Base-by-base conservation (phyloP, 2,888 invertebrate genomes). In the Apamea anceps region DNA sequence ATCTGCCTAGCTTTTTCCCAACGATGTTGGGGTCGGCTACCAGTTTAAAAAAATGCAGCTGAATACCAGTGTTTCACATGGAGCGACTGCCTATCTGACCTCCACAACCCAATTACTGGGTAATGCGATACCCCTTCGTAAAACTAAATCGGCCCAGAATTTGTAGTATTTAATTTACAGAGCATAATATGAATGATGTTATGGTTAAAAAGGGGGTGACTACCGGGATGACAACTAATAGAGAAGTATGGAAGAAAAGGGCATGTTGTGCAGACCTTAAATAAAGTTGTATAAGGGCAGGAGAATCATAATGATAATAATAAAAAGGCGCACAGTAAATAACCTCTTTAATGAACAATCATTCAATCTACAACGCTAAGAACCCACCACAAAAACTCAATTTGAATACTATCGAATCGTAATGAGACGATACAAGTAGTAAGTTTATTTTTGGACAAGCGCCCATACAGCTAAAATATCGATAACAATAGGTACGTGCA, bases 361-460 rank as follows among this genome's bases (percentile, higher is more conserved):
- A 72, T 63, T 62, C 54, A 75, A 72, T 65, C 25, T 25, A 15
- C 13, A 51, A 70, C n/a, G 18, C 45, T 37, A 75, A 81, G 5
- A 72, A 74, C 12, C 15, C 51, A 45, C 62, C 1, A 57, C 62
- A 74, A 65, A 77, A 77, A 75, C 84, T 65, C 37, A 62, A 84
- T 87, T 85, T 78, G 37, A 87, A 87, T 84, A 85, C 84, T 76
- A 76, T 63, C 25, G 28, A 15, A 74, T 87, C n/a, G 42, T 68
- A 76, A 84, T 84, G 71, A 71, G 68, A 62, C 73, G 63, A 62
- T 72, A 42, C 32, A 54, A 76, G 37, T 42, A 54, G 48, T 77
- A 72, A 5, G 60, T 77, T 77, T 85, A 75, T 80, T 87, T 87
- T 80, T 72, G 85, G 85, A 62, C 72, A 84, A 75, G 67, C 87